Evolutionary conservation across 2,113 vertebrate genomes (phyloP).

Genomic region (Oncorhynchus nerka): DNA sequence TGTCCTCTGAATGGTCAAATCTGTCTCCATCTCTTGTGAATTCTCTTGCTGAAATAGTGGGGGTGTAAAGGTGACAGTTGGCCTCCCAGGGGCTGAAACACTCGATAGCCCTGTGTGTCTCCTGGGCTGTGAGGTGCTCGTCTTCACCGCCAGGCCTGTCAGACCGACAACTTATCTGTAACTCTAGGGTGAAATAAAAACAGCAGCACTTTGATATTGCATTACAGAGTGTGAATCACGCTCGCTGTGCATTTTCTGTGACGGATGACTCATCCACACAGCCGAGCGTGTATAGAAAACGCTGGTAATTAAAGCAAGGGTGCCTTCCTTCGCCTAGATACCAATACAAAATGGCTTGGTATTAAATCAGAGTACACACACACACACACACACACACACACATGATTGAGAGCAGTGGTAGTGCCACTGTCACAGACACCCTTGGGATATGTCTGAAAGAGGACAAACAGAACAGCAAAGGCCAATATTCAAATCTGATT

Average conservation of each 20-base stretch:
- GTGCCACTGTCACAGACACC: background rate
- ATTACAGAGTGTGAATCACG: slow-evolving; percentile 26
- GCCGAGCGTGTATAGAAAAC: background rate
- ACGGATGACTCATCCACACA: slow-evolving; percentile 16
- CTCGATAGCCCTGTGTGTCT: background rate
- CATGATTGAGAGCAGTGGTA: background rate
- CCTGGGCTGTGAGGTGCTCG: background rate
- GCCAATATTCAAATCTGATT: background rate
- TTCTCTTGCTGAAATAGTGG: too few relatives aligned
- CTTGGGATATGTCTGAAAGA: background rate
- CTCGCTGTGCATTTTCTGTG: slow-evolving; percentile 10
- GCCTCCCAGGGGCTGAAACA: too few relatives aligned
- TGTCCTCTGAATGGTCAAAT: too few relatives aligned
- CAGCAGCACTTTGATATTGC: slow-evolving; percentile 15
- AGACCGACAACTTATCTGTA: slow-evolving; percentile 8
- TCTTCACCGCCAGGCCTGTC: background rate
- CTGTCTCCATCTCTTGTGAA: too few relatives aligned
- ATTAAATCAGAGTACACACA: background rate
- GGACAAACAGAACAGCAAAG: background rate
- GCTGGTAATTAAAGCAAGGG: background rate
- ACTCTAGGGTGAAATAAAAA: background rate
- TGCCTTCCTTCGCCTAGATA: background rate
- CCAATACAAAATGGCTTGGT: background rate
- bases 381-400: background rate
- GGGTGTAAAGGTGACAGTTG: too few relatives aligned